These are phyloP conservation scores for Gari tellinella DNA, from an alignment of 2,888 invertebrate species.

Conservation along the genomic window DNA sequence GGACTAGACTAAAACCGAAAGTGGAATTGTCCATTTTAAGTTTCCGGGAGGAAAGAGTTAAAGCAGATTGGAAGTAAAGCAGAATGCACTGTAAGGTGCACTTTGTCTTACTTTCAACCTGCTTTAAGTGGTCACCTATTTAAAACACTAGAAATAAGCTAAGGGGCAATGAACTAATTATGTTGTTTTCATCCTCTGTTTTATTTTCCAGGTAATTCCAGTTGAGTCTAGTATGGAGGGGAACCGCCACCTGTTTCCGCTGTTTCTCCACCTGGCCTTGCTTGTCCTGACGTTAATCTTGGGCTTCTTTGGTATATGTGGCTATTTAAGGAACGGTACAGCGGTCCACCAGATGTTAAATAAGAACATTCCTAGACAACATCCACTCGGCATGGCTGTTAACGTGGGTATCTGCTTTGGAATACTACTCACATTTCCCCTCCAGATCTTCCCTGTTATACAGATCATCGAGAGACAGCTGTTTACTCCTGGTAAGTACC, in stretches of 20 bases:
- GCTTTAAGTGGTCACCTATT: too few species aligned
- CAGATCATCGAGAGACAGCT: slow-evolving; percentile 77
- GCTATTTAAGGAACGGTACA: slow-evolving; percentile 79
- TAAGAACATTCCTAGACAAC: slow-evolving; percentile 70
- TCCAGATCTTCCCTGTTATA: slow-evolving; percentile 82
- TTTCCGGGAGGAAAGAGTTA: too few species aligned
- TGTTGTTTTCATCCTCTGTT: neutral
- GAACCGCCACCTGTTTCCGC: slow-evolving; percentile 79
- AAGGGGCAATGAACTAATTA: neutral
- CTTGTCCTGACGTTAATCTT: slow-evolving; percentile 71
- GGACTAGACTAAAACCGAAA: too few species aligned
- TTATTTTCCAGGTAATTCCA: slow-evolving; percentile 78
- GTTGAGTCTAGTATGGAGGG: slow-evolving; percentile 83
- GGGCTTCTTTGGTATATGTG: slow-evolving; percentile 76
- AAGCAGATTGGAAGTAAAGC: too few species aligned
- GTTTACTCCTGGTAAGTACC: slow-evolving; percentile 72
- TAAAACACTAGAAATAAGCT: neutral
- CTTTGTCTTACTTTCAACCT: too few species aligned
- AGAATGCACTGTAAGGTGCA: too few species aligned
- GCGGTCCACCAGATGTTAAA: slow-evolving; percentile 81
- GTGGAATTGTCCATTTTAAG: too few species aligned
- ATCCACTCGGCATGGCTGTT: slow-evolving; percentile 67
- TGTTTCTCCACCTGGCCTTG: slow-evolving; percentile 78
- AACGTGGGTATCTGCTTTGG: slow-evolving; percentile 80
- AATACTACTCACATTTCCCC: slow-evolving; percentile 81